Conservation (phyloP, 2,888 invertebrate species). For the Zele albiditarsus region DNA sequence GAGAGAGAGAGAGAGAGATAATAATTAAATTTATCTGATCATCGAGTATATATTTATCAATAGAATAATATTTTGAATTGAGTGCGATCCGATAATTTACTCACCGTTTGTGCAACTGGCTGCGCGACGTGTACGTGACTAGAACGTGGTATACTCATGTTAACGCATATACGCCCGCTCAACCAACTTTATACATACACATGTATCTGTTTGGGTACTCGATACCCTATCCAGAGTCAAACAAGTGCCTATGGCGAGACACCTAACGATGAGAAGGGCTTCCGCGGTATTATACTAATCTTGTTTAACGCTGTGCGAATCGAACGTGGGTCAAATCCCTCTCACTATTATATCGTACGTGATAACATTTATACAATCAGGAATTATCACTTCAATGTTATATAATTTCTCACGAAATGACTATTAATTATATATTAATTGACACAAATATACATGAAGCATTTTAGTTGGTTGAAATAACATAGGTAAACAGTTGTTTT, state of each 20-base stretch:
- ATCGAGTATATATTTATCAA: background rate
- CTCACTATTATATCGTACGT: background rate
- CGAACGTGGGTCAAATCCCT: slow-evolving; percentile 59
- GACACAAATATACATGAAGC: no score
- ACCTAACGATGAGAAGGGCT: slow-evolving; percentile 63
- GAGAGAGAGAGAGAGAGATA: background rate
- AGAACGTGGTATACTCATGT: slow-evolving; percentile 29
- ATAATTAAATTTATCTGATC: slow-evolving; percentile 7
- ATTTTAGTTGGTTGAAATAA: no score
- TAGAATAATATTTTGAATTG: slow-evolving; percentile 21
- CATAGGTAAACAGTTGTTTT: no score
- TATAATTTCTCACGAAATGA: no score
- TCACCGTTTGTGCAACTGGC: slow-evolving; percentile 12
- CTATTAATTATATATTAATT: background rate
- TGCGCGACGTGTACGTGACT: slow-evolving; percentile 28
- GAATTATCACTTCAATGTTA: background rate
- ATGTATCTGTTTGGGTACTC: slow-evolving; percentile 7
- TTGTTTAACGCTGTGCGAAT: slow-evolving; percentile 63
- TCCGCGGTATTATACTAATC: slow-evolving; percentile 69
- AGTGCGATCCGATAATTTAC: slow-evolving; percentile 30
- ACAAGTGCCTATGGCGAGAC: slow-evolving; percentile 50
- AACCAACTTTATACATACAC: slow-evolving; percentile 14
- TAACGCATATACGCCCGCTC: slow-evolving; percentile 7
- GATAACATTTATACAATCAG: background rate
- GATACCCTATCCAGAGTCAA: slow-evolving; percentile 25